A percentile compares a stretch with the other conserved stretches of the same genome.
Evolutionary conservation across 1,140 invertebrate species (phyloP).

Genomic region (Ephestia elutella): DNA sequence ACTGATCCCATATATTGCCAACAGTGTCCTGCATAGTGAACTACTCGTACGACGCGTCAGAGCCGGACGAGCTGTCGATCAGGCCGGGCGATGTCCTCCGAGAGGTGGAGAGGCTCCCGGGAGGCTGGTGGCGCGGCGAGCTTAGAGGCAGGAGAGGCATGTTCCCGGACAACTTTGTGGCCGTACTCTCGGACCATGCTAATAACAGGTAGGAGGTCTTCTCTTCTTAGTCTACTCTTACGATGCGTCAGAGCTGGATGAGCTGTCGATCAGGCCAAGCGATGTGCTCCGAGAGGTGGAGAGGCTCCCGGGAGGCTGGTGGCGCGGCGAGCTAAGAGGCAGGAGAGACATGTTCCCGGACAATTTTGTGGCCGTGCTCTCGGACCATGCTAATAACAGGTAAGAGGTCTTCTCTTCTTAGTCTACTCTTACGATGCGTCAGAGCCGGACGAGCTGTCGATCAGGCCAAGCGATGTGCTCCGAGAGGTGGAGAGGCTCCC

Average conservation of each 20-base stretch:
- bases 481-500: slow-evolving; percentile 87
- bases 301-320: slow-evolving; percentile 94
- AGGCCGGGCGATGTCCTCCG: slow-evolving; percentile 92
- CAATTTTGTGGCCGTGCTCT: slow-evolving; percentile 91
- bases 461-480: slow-evolving; percentile 92
- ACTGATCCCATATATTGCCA: too few species aligned
- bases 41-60: slow-evolving; percentile 86
- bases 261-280: slow-evolving; percentile 90
- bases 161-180: slow-evolving; percentile 98
- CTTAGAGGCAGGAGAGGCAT: slow-evolving; percentile 90
- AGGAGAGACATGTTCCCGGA: slow-evolving; percentile 97
- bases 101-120: slow-evolving; percentile 86
- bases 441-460: slow-evolving; percentile 88
- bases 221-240: slow-evolving; percentile 85
- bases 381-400: slow-evolving; percentile 34
- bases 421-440: slow-evolving; percentile 87
- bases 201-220: slow-evolving; percentile 37
- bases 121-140: slow-evolving; percentile 98
- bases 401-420: background rate
- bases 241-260: slow-evolving; percentile 85
- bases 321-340: slow-evolving; percentile 92
- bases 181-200: slow-evolving; percentile 74
- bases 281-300: slow-evolving; percentile 91
- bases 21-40: slow-evolving; percentile 86
- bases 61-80: slow-evolving; percentile 89